Percentiles rank a stretch among this genome's conserved stretches.
These are phyloP conservation scores for Pegoplata infirma DNA, from an alignment of 2,888 invertebrate genomes.

Conservation along the genomic window DNA sequence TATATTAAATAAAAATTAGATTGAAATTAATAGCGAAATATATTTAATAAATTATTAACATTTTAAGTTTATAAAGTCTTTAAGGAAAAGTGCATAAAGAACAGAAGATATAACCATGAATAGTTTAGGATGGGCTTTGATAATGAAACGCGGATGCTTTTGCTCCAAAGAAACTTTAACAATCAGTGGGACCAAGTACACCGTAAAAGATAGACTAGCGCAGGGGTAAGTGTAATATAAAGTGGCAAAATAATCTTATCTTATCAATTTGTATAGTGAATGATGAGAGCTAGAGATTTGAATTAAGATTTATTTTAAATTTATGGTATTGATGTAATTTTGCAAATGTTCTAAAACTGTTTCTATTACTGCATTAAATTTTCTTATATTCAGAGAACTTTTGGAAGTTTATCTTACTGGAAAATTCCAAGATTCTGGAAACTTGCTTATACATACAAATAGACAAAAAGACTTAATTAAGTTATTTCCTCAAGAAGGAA, in stretches of 20 bases:
- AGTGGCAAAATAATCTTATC: slow-evolving; percentile 1
- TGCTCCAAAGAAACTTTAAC: slow-evolving; percentile 85
- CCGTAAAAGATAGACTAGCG: slow-evolving; percentile 84
- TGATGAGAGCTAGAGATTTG: neutral
- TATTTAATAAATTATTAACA: slow-evolving; percentile 1
- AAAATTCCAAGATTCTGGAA: too few species aligned
- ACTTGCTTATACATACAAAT: too few species aligned
- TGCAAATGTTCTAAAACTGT: neutral
- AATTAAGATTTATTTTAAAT: neutral
- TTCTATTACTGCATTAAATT: too few species aligned
- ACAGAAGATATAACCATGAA: slow-evolving; percentile 81
- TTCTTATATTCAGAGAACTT: too few species aligned
- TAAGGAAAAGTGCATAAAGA: neutral
- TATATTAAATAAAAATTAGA: neutral
- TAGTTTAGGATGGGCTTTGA: slow-evolving; percentile 83
- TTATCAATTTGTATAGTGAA: slow-evolving; percentile 4
- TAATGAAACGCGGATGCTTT: slow-evolving; percentile 86
- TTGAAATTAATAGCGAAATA: slow-evolving; percentile 3
- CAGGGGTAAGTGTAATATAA: slow-evolving; percentile 82
- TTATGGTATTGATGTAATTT: too few species aligned
- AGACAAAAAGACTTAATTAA: too few species aligned
- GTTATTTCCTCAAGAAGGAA: too few species aligned
- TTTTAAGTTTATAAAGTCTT: slow-evolving; percentile 2
- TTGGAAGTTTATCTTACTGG: too few species aligned
- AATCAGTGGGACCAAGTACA: slow-evolving; percentile 85